These are phyloP conservation scores for Rhogogaster chlorosoma DNA, from an alignment of 2,888 invertebrate genomes.

Conservation along the genomic window DNA sequence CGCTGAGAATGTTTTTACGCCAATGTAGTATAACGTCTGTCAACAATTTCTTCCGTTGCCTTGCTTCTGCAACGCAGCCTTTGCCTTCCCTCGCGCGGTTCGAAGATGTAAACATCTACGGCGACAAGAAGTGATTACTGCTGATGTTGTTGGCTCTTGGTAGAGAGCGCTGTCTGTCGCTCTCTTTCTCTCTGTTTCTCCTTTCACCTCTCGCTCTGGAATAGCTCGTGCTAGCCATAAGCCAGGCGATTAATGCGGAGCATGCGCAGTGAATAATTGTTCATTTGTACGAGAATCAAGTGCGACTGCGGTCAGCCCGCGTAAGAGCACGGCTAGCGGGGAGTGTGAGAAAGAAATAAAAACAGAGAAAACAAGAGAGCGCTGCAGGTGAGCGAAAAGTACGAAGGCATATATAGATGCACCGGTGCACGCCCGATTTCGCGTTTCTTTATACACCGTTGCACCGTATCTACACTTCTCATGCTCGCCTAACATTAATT, in stretches of 20 bases:
- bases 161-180: slow-evolving; percentile 10
- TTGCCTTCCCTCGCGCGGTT: slow-evolving; percentile 54
- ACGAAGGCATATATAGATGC: not conserved
- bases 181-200: slow-evolving; percentile 36
- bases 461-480: slow-evolving; percentile 21
- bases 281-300: slow-evolving; percentile 60
- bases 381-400: slow-evolving; percentile 20
- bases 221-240: slow-evolving; percentile 55
- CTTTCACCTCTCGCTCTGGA: slow-evolving; percentile 30
- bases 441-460: slow-evolving; percentile 13
- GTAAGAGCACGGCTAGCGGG: not conserved
- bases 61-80: slow-evolving; percentile 51
- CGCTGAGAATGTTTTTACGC: slow-evolving; percentile 55
- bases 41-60: slow-evolving; percentile 57
- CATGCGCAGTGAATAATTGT: slow-evolving; percentile 70
- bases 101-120: slow-evolving; percentile 66
- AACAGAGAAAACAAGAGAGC: not conserved
- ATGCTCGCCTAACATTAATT: slow-evolving; percentile 21
- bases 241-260: slow-evolving; percentile 66
- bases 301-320: slow-evolving; percentile 35
- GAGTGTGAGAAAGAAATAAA: slow-evolving; percentile 41
- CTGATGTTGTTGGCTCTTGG: slow-evolving; percentile 46
- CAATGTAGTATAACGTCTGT: slow-evolving; percentile 53
- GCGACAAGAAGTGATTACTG: slow-evolving; percentile 65
- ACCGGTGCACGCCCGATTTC: not conserved